Evolutionary conservation across 2,888 invertebrate species (phyloP).

Genomic region (Melieria picta): DNA sequence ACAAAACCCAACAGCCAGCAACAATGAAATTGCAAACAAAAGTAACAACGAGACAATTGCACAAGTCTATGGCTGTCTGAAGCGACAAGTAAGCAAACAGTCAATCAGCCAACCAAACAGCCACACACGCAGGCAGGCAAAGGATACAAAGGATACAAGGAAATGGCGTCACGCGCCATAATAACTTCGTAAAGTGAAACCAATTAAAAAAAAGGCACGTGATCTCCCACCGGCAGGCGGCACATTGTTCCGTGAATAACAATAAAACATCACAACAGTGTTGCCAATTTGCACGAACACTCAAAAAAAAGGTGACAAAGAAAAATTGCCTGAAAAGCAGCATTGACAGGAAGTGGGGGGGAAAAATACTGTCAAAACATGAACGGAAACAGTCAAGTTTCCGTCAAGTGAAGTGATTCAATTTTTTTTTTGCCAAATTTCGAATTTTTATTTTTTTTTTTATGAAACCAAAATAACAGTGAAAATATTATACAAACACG

Average conservation of each 20-base stretch:
- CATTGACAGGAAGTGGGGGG: neutral
- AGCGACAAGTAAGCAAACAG: neutral
- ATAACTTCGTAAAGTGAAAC: conserved; percentile 43
- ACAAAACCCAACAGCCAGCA: conserved; percentile 8
- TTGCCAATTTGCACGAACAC: neutral
- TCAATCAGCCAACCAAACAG: no score
- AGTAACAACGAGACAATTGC: neutral
- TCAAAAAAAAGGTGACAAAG: neutral
- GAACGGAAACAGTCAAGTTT: no score
- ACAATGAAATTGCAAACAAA: conserved; percentile 12
- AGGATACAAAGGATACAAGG: conserved; percentile 11
- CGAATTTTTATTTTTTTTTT: no score
- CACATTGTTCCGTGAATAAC: neutral
- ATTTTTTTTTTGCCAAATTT: no score
- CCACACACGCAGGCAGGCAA: neutral
- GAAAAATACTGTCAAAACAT: neutral
- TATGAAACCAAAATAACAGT: neutral
- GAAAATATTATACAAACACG: neutral
- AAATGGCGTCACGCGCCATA: conserved; percentile 35
- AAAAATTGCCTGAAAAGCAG: neutral
- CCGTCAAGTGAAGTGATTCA: no score
- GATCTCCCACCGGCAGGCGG: conserved; percentile 15
- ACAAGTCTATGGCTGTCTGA: neutral
- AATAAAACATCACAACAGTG: neutral
- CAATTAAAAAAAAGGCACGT: conserved; percentile 43